phyloP scores from a whole-genome alignment of 2,797 vertebrate species.

The Sebastes cheni region DNA sequence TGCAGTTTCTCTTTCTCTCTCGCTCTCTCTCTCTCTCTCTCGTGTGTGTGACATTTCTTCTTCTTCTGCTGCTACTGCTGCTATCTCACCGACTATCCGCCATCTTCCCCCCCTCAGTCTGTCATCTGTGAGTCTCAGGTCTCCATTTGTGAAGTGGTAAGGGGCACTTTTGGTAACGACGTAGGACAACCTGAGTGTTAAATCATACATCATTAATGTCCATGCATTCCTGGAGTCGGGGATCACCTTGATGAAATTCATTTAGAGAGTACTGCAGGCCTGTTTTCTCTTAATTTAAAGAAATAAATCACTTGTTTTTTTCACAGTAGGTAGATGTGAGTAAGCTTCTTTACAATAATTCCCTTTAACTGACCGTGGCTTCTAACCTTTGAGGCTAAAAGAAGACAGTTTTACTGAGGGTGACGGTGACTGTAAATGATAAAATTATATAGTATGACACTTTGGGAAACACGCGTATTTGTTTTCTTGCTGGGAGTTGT shows the following conservation, averaged over 20 bases:
- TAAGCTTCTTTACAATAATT: not conserved
- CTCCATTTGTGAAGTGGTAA: conserved; percentile 61
- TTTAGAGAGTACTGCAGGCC: not conserved
- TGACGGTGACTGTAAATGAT: conserved; percentile 30
- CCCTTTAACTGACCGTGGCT: not conserved
- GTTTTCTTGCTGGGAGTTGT: not conserved
- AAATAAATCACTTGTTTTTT: not conserved
- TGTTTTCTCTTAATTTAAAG: not conserved
- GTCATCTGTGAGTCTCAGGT: conserved; percentile 71
- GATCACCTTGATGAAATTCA: not conserved
- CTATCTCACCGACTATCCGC: conserved; percentile 69
- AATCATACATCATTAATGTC: conserved; percentile 19
- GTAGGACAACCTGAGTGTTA: conserved; percentile 13
- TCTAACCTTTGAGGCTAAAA: conserved; percentile 3
- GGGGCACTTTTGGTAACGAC: conserved; percentile 56
- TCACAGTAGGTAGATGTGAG: not conserved
- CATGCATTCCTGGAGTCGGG: not conserved
- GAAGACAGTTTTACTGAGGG: conserved; percentile 29
- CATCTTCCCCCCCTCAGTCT: conserved; percentile 62
- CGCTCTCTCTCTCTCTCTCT: conserved; percentile 48
- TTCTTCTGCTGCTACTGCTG: conserved; percentile 58
- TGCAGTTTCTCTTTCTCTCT: conserved; percentile 68
- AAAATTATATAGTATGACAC: not conserved
- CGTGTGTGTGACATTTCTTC: conserved; percentile 61
- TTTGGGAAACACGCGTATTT: not conserved